Percentiles rank a stretch among this genome's conserved stretches.
phyloP scores from a whole-genome alignment of 2,113 vertebrate genomes.

The Scolopax mira region DNA sequence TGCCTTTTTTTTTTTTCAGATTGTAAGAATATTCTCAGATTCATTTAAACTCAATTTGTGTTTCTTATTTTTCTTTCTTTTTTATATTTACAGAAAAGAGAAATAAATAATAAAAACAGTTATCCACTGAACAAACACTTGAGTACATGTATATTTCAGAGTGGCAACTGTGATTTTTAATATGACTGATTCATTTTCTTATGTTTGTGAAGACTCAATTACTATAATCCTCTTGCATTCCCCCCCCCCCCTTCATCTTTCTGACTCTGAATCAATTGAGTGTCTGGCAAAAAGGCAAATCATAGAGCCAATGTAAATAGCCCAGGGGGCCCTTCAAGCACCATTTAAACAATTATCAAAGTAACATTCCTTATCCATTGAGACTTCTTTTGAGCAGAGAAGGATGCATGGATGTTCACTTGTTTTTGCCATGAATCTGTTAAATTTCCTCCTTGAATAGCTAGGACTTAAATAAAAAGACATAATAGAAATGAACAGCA shows the following conservation, averaged over 20 bases:
- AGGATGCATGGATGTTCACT: neutral
- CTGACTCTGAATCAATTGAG: neutral
- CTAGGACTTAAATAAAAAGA: neutral
- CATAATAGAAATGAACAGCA: neutral
- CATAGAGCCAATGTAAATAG: neutral
- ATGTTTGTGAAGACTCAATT: neutral
- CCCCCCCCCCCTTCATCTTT: neutral
- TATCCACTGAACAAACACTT: neutral
- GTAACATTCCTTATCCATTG: neutral
- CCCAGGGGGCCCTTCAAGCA: neutral
- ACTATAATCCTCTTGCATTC: neutral
- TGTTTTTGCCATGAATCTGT: neutral
- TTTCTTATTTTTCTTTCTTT: neutral
- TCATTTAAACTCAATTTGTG: neutral
- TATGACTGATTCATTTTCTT: neutral
- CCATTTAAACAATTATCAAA: neutral
- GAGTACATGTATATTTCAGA: neutral
- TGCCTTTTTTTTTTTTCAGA: no score
- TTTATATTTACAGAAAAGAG: neutral
- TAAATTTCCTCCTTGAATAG: neutral
- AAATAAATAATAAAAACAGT: neutral
- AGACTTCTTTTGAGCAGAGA: neutral
- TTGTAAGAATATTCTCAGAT: neutral
- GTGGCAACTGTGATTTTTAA: neutral
- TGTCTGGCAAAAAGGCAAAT: conserved; percentile 2